A percentile compares a stretch with the other conserved stretches of the same genome.
Conservation (phyloP, 2,113 vertebrate genomes). For the Mungos mungo region DNA sequence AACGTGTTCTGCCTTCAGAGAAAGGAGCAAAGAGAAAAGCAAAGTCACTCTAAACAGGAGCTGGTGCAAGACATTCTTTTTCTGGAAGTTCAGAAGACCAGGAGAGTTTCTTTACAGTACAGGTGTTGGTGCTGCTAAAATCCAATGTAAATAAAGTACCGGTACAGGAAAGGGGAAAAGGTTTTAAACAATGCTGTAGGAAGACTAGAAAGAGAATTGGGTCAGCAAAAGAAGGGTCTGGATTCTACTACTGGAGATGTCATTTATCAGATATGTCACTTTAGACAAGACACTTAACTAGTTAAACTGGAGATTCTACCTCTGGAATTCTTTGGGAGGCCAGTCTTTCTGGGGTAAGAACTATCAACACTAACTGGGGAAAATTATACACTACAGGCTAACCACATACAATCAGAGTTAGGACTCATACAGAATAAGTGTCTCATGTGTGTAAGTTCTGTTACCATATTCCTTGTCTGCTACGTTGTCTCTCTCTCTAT, state of each 20-base stretch:
- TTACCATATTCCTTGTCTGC: neutral
- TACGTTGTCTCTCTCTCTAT: neutral
- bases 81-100: neutral
- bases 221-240: neutral
- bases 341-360: neutral
- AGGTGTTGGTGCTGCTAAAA: neutral
- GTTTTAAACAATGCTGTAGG: neutral
- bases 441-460: neutral
- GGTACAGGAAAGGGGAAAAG: neutral
- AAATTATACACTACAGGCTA: neutral
- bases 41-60: neutral
- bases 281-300: neutral
- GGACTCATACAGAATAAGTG: neutral
- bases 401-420: neutral
- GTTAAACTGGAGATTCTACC: neutral
- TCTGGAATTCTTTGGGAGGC: neutral
- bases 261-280: neutral
- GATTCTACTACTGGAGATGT: neutral
- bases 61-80: neutral
- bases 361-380: neutral
- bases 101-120: neutral
- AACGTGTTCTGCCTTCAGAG: conserved; percentile 57
- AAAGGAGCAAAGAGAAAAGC: neutral
- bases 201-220: neutral
- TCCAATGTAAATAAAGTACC: neutral